Percentiles rank a stretch among this genome's conserved stretches.
These are phyloP conservation scores for Ridgeia piscesae DNA, from an alignment of 1,140 invertebrate species.

Conservation along the genomic window DNA sequence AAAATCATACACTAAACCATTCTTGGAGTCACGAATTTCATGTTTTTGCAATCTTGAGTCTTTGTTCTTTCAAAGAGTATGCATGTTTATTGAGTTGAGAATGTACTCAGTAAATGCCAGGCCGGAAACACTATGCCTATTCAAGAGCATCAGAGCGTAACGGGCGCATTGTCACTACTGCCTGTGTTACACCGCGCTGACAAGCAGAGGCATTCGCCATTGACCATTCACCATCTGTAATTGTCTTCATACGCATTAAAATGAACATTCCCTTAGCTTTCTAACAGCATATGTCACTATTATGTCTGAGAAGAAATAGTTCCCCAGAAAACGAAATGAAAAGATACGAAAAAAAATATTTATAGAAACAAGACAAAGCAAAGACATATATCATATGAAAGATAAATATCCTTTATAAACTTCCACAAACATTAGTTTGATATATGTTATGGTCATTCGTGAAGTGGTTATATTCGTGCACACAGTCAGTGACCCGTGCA, in stretches of 20 bases:
- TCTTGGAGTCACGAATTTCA: too few relatives aligned
- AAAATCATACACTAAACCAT: too few relatives aligned
- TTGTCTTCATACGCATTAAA: constrained; percentile 13
- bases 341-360: neutral
- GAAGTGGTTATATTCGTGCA: too few relatives aligned
- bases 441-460: too few relatives aligned
- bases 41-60: too few relatives aligned
- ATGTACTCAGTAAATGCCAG: constrained; percentile 8
- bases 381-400: too few relatives aligned
- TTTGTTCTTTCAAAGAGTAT: neutral
- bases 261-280: constrained; percentile 6
- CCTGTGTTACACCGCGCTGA: neutral
- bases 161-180: constrained; percentile 4
- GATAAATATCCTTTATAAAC: too few relatives aligned
- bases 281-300: constrained; percentile 5
- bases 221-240: neutral
- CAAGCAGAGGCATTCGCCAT: neutral
- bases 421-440: too few relatives aligned
- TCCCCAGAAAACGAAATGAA: constrained; percentile 14
- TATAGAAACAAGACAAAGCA: too few relatives aligned
- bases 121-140: neutral
- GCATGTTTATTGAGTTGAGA: neutral
- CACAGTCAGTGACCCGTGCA: too few relatives aligned
- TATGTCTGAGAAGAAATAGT: constrained; percentile 12
- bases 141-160: constrained; percentile 1